Percentiles rank a stretch among this genome's conserved stretches.
phyloP scores from a whole-genome alignment of 2,113 vertebrate genomes.

The Trematocara stigmaticum region DNA sequence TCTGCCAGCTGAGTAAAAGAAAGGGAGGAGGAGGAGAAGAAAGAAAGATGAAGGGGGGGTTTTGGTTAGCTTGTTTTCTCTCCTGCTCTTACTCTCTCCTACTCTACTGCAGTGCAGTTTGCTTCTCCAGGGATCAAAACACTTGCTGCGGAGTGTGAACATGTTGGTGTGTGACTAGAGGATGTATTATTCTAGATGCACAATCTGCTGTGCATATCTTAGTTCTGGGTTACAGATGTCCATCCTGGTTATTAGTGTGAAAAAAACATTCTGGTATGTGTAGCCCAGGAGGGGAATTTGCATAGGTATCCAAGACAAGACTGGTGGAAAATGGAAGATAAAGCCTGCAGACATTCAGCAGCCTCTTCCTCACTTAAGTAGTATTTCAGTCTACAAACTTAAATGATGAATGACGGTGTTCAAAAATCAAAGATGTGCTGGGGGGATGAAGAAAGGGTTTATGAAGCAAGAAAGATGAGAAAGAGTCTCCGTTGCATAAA shows the following conservation, averaged over 20 bases:
- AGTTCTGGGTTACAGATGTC: conserved; percentile 1
- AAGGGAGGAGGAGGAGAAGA: background rate
- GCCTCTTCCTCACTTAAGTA: background rate
- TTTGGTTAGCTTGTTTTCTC: conserved; percentile 7
- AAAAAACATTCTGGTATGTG: background rate
- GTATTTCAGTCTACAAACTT: background rate
- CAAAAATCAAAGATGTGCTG: background rate
- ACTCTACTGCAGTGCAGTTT: conserved; percentile 27
- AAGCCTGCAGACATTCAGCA: background rate
- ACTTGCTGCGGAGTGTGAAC: conserved; percentile 12
- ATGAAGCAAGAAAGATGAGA: background rate
- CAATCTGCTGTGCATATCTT: background rate
- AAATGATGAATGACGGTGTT: background rate
- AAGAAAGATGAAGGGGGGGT: background rate
- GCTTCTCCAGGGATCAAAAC: conserved; percentile 2
- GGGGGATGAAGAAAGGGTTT: background rate
- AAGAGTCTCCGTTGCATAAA: background rate
- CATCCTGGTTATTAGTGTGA: background rate
- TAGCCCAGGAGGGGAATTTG: background rate
- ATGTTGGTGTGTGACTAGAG: background rate
- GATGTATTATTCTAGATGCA: background rate
- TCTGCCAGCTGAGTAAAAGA: conserved; percentile 18
- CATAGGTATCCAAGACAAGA: background rate
- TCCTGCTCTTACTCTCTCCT: background rate
- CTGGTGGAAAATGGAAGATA: background rate